Evolutionary conservation across 2,888 invertebrate species (phyloP).

Genomic region (Idaea dimidiata): DNA sequence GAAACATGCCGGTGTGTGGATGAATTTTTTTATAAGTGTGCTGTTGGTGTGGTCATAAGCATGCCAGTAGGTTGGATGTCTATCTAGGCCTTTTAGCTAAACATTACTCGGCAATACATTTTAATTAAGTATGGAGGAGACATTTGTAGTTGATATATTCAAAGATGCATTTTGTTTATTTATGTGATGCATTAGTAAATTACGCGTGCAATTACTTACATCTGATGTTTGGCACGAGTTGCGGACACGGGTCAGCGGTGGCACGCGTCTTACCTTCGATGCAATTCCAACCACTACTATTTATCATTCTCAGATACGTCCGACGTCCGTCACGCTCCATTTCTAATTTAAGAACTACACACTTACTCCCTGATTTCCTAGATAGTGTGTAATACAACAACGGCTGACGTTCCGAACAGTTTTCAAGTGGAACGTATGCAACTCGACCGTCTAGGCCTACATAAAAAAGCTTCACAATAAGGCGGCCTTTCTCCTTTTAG

Average conservation of each 20-base stretch:
- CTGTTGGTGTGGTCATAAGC: no score
- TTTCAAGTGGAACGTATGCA: no score
- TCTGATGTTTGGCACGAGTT: conserved; percentile 65
- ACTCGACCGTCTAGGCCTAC: no score
- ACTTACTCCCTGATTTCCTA: no score
- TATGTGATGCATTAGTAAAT: conserved; percentile 59
- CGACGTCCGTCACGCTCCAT: conserved; percentile 35
- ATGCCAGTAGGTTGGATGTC: no score
- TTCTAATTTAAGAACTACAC: conserved; percentile 31
- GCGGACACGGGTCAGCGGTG: conserved; percentile 57
- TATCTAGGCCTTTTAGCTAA: no score
- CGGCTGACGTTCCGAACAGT: no score
- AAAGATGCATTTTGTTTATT: conserved; percentile 6
- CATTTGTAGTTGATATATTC: neutral
- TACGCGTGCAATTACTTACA: conserved; percentile 69
- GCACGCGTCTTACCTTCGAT: conserved; percentile 42
- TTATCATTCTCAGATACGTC: conserved; percentile 57
- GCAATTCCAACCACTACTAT: conserved; percentile 56
- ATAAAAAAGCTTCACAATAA: no score
- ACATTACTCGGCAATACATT: conserved; percentile 27
- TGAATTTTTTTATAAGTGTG: no score
- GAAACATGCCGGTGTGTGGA: no score
- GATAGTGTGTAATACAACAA: no score
- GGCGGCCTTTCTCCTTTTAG: no score
- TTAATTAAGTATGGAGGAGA: conserved; percentile 30